Base-by-base conservation (phyloP, 2,113 vertebrate species). In the Pterocles burchelli region DNA sequence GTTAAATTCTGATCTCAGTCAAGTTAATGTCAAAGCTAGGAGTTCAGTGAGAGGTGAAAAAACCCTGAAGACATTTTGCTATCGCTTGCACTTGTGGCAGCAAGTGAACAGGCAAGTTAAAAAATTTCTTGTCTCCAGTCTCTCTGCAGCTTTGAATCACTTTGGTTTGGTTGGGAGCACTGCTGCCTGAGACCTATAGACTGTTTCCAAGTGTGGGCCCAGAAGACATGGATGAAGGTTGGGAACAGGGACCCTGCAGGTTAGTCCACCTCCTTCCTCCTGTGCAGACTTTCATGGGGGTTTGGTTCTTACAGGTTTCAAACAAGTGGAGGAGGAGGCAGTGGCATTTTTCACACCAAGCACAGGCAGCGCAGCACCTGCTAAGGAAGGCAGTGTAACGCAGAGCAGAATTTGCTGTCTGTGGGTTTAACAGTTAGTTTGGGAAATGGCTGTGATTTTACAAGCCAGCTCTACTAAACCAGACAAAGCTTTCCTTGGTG, bases 241-340 rank as follows among this genome's bases (percentile, higher is more conserved):
- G 0, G 28, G 16, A 80, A 17, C 1, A 2, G 8, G 24, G 9
- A 86, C 12, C 21, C 46, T 77, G 36, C 21, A 84, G 24, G 20
- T 55, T 74, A 58, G 22, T 48, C 48, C 0, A 0, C 17, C 33
- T 8, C 65, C n/a, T 38, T 57, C 19, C 6, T 5, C 13, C 11
- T 3, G 5, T 22, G 9, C 1, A 1, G 6, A 2, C 1, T 0
- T 36, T 76, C 22, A 17, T 1, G 0, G 21, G 19, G 29, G 5
- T 73, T 72, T 85, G 48, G 51, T 65, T 58, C 36, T 76, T 22
- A 15, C 5, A 25, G 41, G 18, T 54, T 70, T 79, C 57, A 26
- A 76, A 41, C 11, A 48, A 79, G 43, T 2, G 24, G 13, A 46
- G 31, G 33, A 77, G 29, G 31, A 7, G 12, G 33, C 0, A 0